Evolutionary conservation across 2,797 vertebrate genomes (phyloP), one percentile per base, ranked within the genome.

Genomic region (Anabacerthia variegaticeps): DNA sequence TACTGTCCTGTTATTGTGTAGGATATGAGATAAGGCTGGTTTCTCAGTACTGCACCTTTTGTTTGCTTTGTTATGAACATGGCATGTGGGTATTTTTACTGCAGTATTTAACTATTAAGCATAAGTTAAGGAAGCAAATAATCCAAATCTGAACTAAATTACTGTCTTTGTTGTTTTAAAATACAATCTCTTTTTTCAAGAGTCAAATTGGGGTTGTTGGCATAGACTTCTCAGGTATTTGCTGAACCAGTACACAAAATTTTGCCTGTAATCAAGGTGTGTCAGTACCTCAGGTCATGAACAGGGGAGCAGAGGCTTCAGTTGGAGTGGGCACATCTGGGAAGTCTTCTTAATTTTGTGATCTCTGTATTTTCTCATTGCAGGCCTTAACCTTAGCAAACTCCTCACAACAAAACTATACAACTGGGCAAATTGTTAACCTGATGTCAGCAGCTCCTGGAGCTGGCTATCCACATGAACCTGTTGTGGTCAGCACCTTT

Each of bases 401-500:
- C 73, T 95, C 80, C 88, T 97, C 97, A 61, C 19, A 21, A 28
- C 80, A 54, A 43, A 96, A 79, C 23, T 97, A 93, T 59, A 92
- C 97, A 80, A 86, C 92, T 17, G 94, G 96, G 13, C 92, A 97
- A 76, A 84, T 97, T 43, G 96, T 97, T 62, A 97, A 97, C 76
- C 71, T 98, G 72, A 97, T 97, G 93, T 97, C 94, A 46, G 72
- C 96, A 97, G 58, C 92, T 98, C 66, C 95, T 97, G 95, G 97
- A 97, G 41, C 79, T 98, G 19, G 39, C 91, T 12, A 23, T 95
- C 71, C 96, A 93, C 80, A 55, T 98, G 63, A 97, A 93, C 59
- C 89, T 97, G 12, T 87, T 98, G 48, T 98, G 97, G 96, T 98
- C 96, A 27, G 96, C 95, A 28, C 97, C 97, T 37, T 96, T 98